phyloP scores from a whole-genome alignment of 2,113 vertebrate genomes.

The Carettochelys insculpta region DNA sequence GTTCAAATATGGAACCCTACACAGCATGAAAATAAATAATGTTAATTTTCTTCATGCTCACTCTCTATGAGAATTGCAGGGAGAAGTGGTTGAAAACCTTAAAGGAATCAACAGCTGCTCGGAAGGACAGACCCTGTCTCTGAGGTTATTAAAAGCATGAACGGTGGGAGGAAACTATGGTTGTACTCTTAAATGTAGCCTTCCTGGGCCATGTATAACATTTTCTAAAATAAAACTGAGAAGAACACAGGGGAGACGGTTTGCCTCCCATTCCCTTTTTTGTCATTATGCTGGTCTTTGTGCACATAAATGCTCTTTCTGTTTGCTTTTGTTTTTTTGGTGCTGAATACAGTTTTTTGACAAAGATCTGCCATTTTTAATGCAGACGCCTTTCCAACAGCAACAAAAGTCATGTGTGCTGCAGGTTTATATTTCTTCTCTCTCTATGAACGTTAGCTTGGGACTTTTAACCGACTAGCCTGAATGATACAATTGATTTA shows the following conservation, averaged over 20 bases:
- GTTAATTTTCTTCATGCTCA: not conserved
- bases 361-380: not conserved
- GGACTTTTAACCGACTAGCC: not conserved
- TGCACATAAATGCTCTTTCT: not conserved
- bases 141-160: not conserved
- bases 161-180: not conserved
- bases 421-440: not conserved
- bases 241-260: not conserved
- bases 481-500: not conserved
- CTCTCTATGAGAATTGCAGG: not conserved
- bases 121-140: not conserved
- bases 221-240: not conserved
- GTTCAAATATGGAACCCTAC: too few relatives aligned
- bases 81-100: not conserved
- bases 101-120: not conserved
- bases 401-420: not conserved
- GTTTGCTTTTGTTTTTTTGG: not conserved
- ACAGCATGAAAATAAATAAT: not conserved
- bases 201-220: not conserved
- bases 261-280: not conserved
- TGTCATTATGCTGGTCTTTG: not conserved
- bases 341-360: not conserved
- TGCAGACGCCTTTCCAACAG: not conserved
- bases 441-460: not conserved
- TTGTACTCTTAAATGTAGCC: not conserved